Evolutionary conservation across 2,797 vertebrate genomes (phyloP).

Genomic region (Alectoris magna): DNA sequence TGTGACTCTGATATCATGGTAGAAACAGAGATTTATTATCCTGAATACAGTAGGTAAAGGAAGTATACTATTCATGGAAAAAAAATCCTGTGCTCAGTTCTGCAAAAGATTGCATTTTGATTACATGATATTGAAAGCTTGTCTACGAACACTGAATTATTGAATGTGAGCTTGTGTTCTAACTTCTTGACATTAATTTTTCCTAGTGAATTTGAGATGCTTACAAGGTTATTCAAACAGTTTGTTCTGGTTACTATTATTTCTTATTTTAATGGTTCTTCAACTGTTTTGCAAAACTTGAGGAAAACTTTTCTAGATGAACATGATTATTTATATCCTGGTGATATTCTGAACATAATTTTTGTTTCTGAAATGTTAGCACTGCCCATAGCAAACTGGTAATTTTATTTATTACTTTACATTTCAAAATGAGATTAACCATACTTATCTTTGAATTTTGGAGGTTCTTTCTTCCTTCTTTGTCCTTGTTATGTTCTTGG

Average conservation of each 20-base stretch:
- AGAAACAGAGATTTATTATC: background rate
- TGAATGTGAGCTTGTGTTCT: background rate
- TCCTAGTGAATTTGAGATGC: background rate
- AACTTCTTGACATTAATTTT: background rate
- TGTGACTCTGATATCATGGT: background rate
- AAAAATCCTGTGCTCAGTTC: background rate
- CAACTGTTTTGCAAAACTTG: background rate
- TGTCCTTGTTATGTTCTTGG: background rate
- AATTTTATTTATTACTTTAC: background rate
- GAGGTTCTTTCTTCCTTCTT: background rate
- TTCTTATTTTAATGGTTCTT: background rate
- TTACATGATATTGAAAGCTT: background rate
- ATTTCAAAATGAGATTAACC: background rate
- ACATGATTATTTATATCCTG: background rate
- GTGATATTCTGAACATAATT: constrained; percentile 1
- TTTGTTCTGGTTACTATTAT: background rate
- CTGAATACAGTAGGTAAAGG: background rate
- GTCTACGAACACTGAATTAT: background rate
- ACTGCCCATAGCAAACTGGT: background rate
- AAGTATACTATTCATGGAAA: background rate
- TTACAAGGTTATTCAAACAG: background rate
- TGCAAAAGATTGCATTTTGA: background rate
- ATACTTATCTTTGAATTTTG: background rate
- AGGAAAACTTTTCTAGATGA: background rate
- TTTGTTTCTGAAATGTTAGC: background rate